Percentiles rank a stretch among this genome's conserved stretches.
Conservation (phyloP, 2,797 vertebrate species). For the Capromys pilorides region DNA sequence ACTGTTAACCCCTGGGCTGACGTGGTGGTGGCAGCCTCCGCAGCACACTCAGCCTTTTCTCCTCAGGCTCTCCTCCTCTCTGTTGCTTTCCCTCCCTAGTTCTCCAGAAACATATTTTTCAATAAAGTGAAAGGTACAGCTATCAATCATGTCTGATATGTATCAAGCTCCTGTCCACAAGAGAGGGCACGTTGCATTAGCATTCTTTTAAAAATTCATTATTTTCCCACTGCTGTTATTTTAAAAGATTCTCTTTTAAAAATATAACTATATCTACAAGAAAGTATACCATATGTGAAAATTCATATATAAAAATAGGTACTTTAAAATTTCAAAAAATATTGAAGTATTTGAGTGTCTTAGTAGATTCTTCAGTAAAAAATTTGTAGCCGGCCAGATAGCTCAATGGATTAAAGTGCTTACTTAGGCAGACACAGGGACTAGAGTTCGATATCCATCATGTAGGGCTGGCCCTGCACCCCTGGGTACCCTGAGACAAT, state of each 20-base stretch:
- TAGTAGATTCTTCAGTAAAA: background rate
- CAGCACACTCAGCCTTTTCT: background rate
- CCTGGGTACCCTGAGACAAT: too few species aligned
- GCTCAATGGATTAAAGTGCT: too few species aligned
- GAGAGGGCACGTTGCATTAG: background rate
- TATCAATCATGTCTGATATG: slow-evolving; percentile 64
- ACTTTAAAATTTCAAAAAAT: background rate
- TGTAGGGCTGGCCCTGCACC: too few species aligned
- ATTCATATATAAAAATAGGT: too few species aligned
- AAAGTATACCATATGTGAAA: background rate
- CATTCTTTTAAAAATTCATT: background rate
- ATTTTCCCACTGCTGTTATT: background rate
- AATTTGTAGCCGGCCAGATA: background rate
- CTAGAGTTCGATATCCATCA: too few species aligned
- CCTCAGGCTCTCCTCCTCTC: background rate
- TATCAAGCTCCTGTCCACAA: too few species aligned
- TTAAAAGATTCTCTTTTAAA: background rate
- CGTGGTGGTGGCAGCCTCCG: background rate
- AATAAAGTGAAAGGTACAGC: slow-evolving; percentile 52
- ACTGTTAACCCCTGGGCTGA: background rate
- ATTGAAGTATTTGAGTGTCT: background rate
- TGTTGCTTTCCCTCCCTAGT: slow-evolving; percentile 17
- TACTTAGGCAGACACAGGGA: too few species aligned
- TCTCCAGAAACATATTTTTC: slow-evolving; percentile 50
- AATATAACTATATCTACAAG: background rate